A percentile compares a stretch with the other conserved stretches of the same genome.
phyloP scores from a whole-genome alignment of 2,888 invertebrate species.

The Heteropelma amictum region DNA sequence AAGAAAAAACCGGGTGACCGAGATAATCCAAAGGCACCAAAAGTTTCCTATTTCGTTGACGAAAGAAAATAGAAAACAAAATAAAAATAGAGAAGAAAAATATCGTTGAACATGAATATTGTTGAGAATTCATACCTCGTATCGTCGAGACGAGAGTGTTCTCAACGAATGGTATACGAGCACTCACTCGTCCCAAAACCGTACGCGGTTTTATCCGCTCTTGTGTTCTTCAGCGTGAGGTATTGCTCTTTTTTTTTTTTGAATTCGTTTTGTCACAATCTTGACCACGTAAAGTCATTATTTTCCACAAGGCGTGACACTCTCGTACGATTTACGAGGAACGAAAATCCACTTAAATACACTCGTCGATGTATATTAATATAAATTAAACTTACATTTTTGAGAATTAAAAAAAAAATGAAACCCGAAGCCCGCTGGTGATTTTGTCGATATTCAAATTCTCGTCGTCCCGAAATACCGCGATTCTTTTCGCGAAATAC shows the following conservation, averaged over 20 bases:
- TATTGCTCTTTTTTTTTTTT: conserved; percentile 35
- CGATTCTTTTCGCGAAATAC: background rate
- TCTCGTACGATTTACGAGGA: conserved; percentile 43
- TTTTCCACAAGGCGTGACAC: conserved; percentile 49
- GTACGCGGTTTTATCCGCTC: conserved; percentile 9
- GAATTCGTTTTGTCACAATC: too few relatives aligned
- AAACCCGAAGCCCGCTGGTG: conserved; percentile 23
- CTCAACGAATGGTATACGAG: conserved; percentile 48
- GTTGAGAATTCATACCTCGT: conserved; percentile 67
- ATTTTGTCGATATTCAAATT: conserved; percentile 22
- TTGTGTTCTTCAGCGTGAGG: conserved; percentile 42
- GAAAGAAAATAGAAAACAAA: conserved; percentile 55
- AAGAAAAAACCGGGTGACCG: conserved; percentile 36
- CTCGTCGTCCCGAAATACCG: background rate
- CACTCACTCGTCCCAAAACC: conserved; percentile 18
- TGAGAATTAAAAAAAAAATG: conserved; percentile 71
- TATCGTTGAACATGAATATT: conserved; percentile 58
- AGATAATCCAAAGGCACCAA: conserved; percentile 46
- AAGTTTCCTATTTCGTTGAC: conserved; percentile 48
- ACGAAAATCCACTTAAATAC: conserved; percentile 44
- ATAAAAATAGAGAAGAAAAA: conserved; percentile 14
- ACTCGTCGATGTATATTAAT: conserved; percentile 75
- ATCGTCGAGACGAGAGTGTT: conserved; percentile 59
- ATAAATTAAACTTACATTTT: conserved; percentile 76
- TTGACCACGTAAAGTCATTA: conserved; percentile 29